Evolutionary conservation across 1,140 invertebrate species (phyloP).

Genomic region (Rhyzopertha dominica): DNA sequence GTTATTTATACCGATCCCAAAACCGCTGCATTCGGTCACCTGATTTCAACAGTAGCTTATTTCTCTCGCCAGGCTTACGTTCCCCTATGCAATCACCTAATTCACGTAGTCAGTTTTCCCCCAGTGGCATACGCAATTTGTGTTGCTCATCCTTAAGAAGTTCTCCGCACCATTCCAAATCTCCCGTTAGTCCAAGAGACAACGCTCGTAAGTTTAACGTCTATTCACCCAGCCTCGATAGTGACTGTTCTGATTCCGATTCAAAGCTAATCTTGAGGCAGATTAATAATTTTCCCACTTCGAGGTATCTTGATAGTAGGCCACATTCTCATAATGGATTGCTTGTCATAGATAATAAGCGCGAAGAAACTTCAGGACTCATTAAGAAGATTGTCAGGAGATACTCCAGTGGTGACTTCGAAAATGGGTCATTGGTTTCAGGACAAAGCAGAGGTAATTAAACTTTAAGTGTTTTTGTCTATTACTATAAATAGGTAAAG

Average conservation of each 20-base stretch:
- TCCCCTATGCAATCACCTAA: slow-evolving; percentile 44
- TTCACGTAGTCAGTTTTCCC: slow-evolving; percentile 40
- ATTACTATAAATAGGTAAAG: no score
- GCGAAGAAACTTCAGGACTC: slow-evolving; percentile 38
- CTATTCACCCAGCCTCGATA: slow-evolving; percentile 42
- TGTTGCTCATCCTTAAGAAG: slow-evolving; percentile 39
- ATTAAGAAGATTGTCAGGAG: slow-evolving; percentile 43
- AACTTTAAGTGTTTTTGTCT: no score
- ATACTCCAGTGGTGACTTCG: slow-evolving; percentile 44
- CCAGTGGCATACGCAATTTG: slow-evolving; percentile 33
- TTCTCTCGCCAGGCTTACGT: slow-evolving; percentile 34
- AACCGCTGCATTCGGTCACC: slow-evolving; percentile 35
- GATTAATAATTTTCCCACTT: slow-evolving; percentile 27
- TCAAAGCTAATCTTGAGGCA: slow-evolving; percentile 39
- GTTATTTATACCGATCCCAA: slow-evolving; percentile 35
- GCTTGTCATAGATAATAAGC: slow-evolving; percentile 40
- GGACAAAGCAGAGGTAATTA: slow-evolving; percentile 44
- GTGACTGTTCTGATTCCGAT: slow-evolving; percentile 42
- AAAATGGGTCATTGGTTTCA: slow-evolving; percentile 42
- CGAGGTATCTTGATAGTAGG: slow-evolving; percentile 17
- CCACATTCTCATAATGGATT: slow-evolving; percentile 23
- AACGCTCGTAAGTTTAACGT: slow-evolving; percentile 40
- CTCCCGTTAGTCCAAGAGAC: slow-evolving; percentile 42
- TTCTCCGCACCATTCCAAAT: slow-evolving; percentile 41
- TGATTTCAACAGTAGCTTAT: slow-evolving; percentile 35